Evolutionary conservation across 2,113 vertebrate genomes (phyloP), one percentile per base, ranked within the genome.

Genomic region (Talpa occidentalis): DNA sequence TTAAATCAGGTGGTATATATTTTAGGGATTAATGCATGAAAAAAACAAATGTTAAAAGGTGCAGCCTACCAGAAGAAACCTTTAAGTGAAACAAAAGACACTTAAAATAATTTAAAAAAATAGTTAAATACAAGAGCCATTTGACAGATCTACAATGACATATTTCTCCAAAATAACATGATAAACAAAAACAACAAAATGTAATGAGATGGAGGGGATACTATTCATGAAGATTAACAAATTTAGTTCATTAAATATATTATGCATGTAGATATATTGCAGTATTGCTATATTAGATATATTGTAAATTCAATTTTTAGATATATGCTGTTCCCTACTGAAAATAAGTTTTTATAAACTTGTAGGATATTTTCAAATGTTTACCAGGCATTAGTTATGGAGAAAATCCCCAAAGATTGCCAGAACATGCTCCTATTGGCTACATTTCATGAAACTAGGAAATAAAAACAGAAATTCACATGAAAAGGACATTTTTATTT

Each of bases 381-480:
- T 69, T 60, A 37, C 40, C 11, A 49, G 60, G 30, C 21, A 10
- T 86, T 4, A 83, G 44, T 52, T 35, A n/a, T 87, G 49, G 49
- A 60, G 26, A 60, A 56, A 60, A 79, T 60, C n/a, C 32, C 40
- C 17, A 10, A 40, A n/a, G n/a, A 84, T 77, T 94, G 69, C 84
- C 40, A 83, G 28, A 90, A 70, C 30, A 49, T 70, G 35, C 21
- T 94, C 21, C 28, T 84, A 47, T 81, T 73, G 30, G 49, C n/a
- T 40, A 69, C 37, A 69, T 72, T 93, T 64, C 83, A 72, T 88
- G 44, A 4, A 9, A 72, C 44, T 15, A 21, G 80, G 54, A 87
- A 62, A 42, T 93, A 42, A 54, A 80, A 80, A 88, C 80, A 62
- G 24, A 80, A 80, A 80, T 54, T 88, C 54, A 87, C 30, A 87